Evolutionary conservation across 1,140 invertebrate genomes (phyloP), one percentile per base, ranked within the genome.

Genomic region (Druon quercuslanigerum): DNA sequence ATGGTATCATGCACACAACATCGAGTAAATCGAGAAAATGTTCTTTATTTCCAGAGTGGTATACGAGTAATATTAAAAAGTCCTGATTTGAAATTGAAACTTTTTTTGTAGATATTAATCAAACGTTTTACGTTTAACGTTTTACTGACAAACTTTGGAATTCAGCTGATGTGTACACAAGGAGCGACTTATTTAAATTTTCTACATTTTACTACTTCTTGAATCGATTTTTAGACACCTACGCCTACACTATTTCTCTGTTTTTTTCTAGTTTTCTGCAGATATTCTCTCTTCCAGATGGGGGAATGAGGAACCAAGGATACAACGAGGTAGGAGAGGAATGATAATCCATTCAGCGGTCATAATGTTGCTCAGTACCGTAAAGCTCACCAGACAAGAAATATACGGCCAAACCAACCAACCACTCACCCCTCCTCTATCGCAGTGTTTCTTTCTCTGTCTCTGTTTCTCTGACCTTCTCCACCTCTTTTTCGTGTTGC

Each of bases 351-450:
- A 88, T 91, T 91, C 87, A 87, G 79, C 85, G 90, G 89, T 90
- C 90, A 91, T 92, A 92, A 91, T 87, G 85, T 83, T 84, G 84
- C 85, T 82, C 83, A 75, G 84, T 79, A 87, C 85, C 86, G 85
- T 90, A 90, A 91, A 91, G 88, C 90, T 89, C 88, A 88, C 90
- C 87, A 91, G 90, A 91, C 90, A 90, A 91, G 90, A 91, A 89
- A 25, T 25, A 91, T 91, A 91, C 88, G 88, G 87, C 87, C 87
- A 85, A 84, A 88, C 84, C 85, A 84, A 88, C 84, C 85, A 81
- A 87, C 86, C 86, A 76, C 84, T 82, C 83, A 79, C 81, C 75
- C 77, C 80, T 72, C 81, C 72, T 71, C 51, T 51, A 13, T 75
- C 72, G 33, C 60, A 17, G 70, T 54, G 17, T 79, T 75, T 75